These are phyloP conservation scores for Cliona cf. orientalis DNA, from an alignment of 37 sponge, comb jelly and placozoan genomes.

Conservation along the genomic window DNA sequence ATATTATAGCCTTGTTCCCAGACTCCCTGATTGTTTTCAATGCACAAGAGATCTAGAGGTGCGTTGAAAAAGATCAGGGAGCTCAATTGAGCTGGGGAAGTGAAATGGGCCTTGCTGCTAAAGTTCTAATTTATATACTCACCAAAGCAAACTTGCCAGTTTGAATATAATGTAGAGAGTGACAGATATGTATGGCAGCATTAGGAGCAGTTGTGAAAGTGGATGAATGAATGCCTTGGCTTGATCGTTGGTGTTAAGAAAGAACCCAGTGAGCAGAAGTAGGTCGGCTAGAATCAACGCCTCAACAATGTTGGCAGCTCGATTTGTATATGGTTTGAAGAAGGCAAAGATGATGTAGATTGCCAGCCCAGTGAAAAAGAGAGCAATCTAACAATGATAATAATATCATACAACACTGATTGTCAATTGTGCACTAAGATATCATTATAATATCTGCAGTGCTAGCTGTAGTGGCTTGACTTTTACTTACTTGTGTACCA, in stretches of 20 bases:
- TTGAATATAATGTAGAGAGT: background rate
- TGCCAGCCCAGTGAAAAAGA: background rate
- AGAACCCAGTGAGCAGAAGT: slow-evolving; percentile 15
- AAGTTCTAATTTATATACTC: no score
- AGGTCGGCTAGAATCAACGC: slow-evolving; percentile 44
- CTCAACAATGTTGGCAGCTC: slow-evolving; percentile 39
- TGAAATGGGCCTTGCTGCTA: no score
- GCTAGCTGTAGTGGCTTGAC: no score
- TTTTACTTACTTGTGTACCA: slow-evolving; percentile 1
- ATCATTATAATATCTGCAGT: no score
- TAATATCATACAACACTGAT: background rate
- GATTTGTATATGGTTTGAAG: slow-evolving; percentile 31
- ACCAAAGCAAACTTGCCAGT: background rate
- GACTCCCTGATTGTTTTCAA: no score
- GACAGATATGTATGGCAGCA: background rate
- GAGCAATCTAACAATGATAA: slow-evolving; percentile 15
- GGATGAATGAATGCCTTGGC: background rate
- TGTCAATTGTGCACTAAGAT: no score
- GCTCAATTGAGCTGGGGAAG: no score
- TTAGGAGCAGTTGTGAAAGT: background rate
- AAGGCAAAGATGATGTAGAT: slow-evolving; percentile 7
- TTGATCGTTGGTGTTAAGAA: background rate
- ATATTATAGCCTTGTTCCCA: no score
- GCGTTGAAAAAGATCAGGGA: no score
- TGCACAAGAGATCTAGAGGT: no score